These are phyloP conservation scores for Strigamia maritima DNA, from an alignment of 2,888 invertebrate genomes.

Conservation along the genomic window DNA sequence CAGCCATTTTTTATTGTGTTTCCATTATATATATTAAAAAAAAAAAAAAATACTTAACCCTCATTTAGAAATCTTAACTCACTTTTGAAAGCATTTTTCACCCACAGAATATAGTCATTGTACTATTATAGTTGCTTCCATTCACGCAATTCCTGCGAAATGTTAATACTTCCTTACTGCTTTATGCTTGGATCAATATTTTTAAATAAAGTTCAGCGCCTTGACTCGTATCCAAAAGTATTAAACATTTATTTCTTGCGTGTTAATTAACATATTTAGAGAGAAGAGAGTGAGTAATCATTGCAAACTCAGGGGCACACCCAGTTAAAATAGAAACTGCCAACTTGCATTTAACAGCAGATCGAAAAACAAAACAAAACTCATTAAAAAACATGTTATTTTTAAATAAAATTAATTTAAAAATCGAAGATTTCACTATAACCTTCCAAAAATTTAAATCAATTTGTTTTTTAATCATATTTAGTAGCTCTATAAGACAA, in stretches of 20 bases:
- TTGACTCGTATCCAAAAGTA: slow-evolving; percentile 10
- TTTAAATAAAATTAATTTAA: not conserved
- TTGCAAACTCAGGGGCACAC: slow-evolving; percentile 15
- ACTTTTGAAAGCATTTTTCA: not conserved
- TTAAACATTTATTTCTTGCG: slow-evolving; percentile 15
- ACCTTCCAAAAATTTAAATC: no score
- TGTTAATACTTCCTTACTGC: not conserved
- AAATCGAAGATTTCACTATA: no score
- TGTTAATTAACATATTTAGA: slow-evolving; percentile 10
- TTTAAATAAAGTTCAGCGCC: slow-evolving; percentile 7
- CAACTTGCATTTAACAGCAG: slow-evolving; percentile 7
- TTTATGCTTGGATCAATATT: not conserved
- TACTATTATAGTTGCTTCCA: not conserved
- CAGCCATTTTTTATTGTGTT: not conserved
- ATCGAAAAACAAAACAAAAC: not conserved
- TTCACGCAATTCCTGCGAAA: not conserved
- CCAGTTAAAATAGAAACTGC: slow-evolving; percentile 15
- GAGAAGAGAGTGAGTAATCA: slow-evolving; percentile 10
- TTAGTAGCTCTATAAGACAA: no score
- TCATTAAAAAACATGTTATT: not conserved
- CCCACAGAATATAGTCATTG: not conserved
- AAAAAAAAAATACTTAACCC: not conserved
- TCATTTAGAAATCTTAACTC: not conserved
- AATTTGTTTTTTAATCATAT: no score
- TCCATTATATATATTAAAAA: not conserved